Base-by-base conservation (phyloP, 2,888 invertebrate genomes). In the Caradrina clavipalpis region DNA sequence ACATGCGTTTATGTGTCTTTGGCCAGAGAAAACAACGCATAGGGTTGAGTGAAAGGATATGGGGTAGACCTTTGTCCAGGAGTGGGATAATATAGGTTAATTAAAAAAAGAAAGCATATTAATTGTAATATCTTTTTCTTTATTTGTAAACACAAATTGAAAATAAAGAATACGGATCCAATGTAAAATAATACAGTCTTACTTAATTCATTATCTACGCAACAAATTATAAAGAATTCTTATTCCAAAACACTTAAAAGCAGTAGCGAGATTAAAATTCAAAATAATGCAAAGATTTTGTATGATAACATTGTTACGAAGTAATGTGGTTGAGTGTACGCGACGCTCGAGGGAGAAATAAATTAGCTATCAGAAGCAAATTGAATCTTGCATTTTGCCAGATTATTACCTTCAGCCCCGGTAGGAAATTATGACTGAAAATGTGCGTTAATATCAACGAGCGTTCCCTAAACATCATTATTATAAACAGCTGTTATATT, bases 361-460 rank as follows among this genome's bases (percentile, higher is more conserved):
- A 94, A 95, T 95, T 95, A 95, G 95, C 95, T 93, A 95, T 95
- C 91, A 94, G 86, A 86, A 74, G 78, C 73, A 93, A 94, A 95
- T 94, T 94, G 91, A 93, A 94, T 94, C 88, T 87, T 91, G 86
- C 90, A 90, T 90, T 91, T 89, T 89, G 87, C 86, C 90, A 91
- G 92, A 91, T 92, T 93, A 91, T 91, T 88, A 87, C 89, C 80
- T 76, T 80, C 76, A 78, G 88, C 92, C 90, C 72, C 56, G 26
- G 76, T 87, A 89, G 82, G 69, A 76, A 79, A 88, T 89, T 88
- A 86, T 81, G 68, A 83, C 79, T 70, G 78, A 72, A 82, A 85
- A 86, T 86, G 78, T 83, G 77, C 76, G 83, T 80, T 78, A 80
- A 84, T 78, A 72, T 55, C 42, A 62, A 65, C 66, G 71, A 54